phyloP scores from a whole-genome alignment of 2,113 vertebrate species.

The Raja brachyura region DNA sequence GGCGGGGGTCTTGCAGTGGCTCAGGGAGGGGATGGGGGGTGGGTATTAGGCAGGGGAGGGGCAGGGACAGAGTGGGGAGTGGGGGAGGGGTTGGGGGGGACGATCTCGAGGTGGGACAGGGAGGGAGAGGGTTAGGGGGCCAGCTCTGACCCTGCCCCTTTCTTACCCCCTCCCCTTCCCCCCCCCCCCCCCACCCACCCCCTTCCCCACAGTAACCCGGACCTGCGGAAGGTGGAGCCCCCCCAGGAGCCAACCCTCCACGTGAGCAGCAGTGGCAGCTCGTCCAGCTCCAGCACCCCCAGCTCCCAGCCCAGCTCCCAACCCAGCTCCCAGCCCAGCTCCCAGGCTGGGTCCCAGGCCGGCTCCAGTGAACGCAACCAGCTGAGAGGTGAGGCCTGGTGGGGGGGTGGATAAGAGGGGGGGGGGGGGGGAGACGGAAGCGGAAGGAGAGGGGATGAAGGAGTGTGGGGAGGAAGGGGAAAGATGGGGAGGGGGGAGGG shows the following conservation, averaged over 20 bases:
- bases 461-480: background rate
- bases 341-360: constrained; percentile 74
- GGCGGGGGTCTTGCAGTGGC: background rate
- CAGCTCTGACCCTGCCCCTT: background rate
- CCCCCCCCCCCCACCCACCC: too few relatives aligned
- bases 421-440: too few relatives aligned
- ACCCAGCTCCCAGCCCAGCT: constrained; percentile 80
- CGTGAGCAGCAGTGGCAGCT: constrained; percentile 91
- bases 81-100: too few relatives aligned
- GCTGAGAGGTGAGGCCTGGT: constrained; percentile 66
- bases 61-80: too few relatives aligned
- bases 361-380: constrained; percentile 82
- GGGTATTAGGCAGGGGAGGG: too few relatives aligned
- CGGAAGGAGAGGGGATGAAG: too few relatives aligned
- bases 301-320: constrained; percentile 80
- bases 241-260: constrained; percentile 78
- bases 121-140: too few relatives aligned
- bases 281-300: constrained; percentile 92
- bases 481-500: background rate
- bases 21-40: too few relatives aligned
- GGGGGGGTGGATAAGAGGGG: background rate
- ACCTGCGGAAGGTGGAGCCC: constrained; percentile 79
- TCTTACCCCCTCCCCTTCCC: background rate
- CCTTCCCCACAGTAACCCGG: constrained; percentile 72
- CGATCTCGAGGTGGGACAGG: background rate